phyloP scores from a whole-genome alignment of 2,797 vertebrate species.

The Pelodytes ibericus region DNA sequence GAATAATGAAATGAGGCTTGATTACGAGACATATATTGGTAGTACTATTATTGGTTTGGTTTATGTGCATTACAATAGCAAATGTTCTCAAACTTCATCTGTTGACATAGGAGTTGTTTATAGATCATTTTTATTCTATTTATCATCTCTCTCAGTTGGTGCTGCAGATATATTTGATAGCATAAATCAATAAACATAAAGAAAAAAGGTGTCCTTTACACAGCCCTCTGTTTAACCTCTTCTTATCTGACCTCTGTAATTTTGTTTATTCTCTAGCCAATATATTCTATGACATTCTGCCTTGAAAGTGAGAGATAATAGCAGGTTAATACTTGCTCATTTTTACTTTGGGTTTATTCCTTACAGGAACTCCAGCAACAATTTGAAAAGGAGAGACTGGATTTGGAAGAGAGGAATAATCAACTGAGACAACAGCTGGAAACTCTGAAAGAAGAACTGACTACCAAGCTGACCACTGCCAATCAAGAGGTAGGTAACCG shows the following conservation, averaged over 20 bases:
- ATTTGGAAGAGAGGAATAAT: slow-evolving; percentile 89
- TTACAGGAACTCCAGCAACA: slow-evolving; percentile 92
- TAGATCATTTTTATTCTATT: too few relatives aligned
- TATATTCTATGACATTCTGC: background rate
- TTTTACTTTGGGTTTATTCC: slow-evolving; percentile 42
- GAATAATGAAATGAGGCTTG: too few relatives aligned
- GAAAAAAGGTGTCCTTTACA: background rate
- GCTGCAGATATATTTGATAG: too few relatives aligned
- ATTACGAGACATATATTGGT: too few relatives aligned
- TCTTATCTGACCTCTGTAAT: background rate
- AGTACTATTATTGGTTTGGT: too few relatives aligned
- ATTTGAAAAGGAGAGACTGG: slow-evolving; percentile 85
- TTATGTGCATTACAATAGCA: too few relatives aligned
- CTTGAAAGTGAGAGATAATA: background rate
- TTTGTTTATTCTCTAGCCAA: background rate
- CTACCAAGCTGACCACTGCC: slow-evolving; percentile 82
- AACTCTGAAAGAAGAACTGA: slow-evolving; percentile 84
- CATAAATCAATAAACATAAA: background rate
- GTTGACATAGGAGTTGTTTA: too few relatives aligned
- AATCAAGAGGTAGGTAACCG: slow-evolving; percentile 81
- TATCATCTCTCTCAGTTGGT: too few relatives aligned
- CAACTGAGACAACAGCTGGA: slow-evolving; percentile 87
- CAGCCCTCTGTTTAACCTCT: background rate
- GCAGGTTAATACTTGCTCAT: background rate
- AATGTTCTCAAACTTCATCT: too few relatives aligned